phyloP scores from a whole-genome alignment of 37 sponge, comb jelly and placozoan genomes.

The Petrosia ficiformis region DNA sequence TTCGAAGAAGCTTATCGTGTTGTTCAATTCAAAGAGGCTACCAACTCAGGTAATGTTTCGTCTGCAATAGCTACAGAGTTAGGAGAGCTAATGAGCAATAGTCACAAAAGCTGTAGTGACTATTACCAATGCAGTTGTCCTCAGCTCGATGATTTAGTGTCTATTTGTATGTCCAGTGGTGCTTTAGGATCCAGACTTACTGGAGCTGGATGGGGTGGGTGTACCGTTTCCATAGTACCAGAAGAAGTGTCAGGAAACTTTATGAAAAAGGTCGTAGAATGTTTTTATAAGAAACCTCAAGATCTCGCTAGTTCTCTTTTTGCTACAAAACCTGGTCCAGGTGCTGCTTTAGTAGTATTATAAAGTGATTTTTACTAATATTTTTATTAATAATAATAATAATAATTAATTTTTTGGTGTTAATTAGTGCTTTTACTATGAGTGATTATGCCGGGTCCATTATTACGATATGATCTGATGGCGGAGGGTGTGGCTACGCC shows the following conservation, averaged over 20 bases:
- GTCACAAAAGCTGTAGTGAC: conserved; percentile 82
- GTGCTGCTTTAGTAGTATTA: conserved; percentile 49
- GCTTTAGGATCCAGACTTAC: conserved; percentile 90
- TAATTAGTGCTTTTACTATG: no score
- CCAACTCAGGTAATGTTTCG: conserved; percentile 25
- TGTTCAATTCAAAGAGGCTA: conserved; percentile 41
- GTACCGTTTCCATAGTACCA: conserved; percentile 65
- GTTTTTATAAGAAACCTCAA: conserved; percentile 35
- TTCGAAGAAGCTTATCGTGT: conserved; percentile 86
- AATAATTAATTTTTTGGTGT: no score
- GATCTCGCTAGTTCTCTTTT: conserved; percentile 40
- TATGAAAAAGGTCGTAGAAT: conserved; percentile 35
- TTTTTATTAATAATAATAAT: no score
- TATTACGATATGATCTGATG: no score
- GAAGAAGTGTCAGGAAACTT: conserved; percentile 16
- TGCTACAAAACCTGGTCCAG: conserved; percentile 79
- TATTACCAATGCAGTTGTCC: conserved; percentile 88
- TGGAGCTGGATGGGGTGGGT: conserved; percentile 99
- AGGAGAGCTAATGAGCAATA: conserved; percentile 88
- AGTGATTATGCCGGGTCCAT: no score
- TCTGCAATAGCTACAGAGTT: conserved; percentile 45
- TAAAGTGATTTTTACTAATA: background rate
- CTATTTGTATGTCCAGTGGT: conserved; percentile 59
- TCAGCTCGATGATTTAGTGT: conserved; percentile 80
- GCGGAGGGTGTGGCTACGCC: no score